Base-by-base conservation (phyloP, 2,888 invertebrate species). In the Augiades crinisus region DNA sequence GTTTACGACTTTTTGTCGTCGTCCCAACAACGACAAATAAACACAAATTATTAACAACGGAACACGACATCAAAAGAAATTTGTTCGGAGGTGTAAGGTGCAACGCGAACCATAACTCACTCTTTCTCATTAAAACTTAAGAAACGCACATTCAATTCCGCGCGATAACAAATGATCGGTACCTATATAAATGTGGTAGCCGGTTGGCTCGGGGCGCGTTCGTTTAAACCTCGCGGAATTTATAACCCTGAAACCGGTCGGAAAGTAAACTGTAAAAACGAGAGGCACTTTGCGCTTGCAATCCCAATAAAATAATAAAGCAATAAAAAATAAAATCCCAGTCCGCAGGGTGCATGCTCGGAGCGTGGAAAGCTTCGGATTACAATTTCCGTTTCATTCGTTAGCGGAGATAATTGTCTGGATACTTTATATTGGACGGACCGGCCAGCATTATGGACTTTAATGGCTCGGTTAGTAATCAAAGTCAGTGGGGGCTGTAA, bases 231-330 rank as follows among this genome's bases (percentile, higher is more conserved):
- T 67, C 61, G 63, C 61, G 64, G 70, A 76, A 84, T 86, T 83
- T 83, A 86, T 81, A 64, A 64, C 67, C 63, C 57, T 58, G 63
- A 64, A 76, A 78, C 75, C 75, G 72, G 75, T 82, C 67, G 69
- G 75, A 81, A 81, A 76, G 78, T 77, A 78, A 75, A 80, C 78
- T 74, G 76, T 84, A 76, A 83, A 80, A 64, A 86, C 72, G 68
- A 73, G 75, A 76, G 75, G 76, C 78, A 74, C 72, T 75, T 75
- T 70, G 71, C 72, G 74, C 68, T 77, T 73, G 78, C 79, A 77
- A 72, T 74, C 69, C 73, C 75, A 45, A 83, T 84, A 81, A 65
- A 80, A 82, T 83, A 79, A 85, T 85, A 82, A 79, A 78, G 74
- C 67, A 76, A 79, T 81, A 79, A 78, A 80, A 75, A 76, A 75